These are phyloP conservation scores for Pseudochirops cupreus DNA, from an alignment of 2,797 vertebrate genomes.

Conservation along the genomic window DNA sequence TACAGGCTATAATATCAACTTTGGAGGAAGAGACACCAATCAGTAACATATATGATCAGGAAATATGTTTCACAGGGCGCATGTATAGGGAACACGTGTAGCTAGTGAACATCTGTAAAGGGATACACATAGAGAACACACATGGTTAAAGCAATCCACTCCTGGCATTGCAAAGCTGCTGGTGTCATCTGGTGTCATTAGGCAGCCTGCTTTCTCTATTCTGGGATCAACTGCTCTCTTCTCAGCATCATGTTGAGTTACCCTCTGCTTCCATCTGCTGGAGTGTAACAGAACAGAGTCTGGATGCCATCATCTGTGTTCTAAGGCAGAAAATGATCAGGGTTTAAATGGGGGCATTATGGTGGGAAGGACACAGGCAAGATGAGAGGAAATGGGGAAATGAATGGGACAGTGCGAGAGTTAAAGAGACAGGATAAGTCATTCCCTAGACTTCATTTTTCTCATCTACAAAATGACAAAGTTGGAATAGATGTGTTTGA, in stretches of 20 bases:
- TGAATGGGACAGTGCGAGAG: neutral
- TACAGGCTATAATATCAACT: neutral
- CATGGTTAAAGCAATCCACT: neutral
- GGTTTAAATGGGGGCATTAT: neutral
- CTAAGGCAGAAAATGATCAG: neutral
- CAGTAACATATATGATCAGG: neutral
- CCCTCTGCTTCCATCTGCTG: neutral
- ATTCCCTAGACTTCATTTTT: neutral
- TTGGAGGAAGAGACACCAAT: neutral
- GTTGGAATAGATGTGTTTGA: neutral
- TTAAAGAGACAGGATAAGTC: neutral
- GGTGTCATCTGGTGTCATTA: neutral
- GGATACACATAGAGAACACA: neutral
- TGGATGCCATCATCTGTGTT: neutral
- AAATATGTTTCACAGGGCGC: neutral
- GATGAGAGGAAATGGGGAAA: neutral
- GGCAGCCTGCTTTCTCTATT: neutral
- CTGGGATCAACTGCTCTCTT: neutral
- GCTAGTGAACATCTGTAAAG: neutral
- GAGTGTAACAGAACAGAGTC: neutral
- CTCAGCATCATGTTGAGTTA: neutral
- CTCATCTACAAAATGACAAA: neutral
- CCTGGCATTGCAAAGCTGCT: neutral
- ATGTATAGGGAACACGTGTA: neutral
- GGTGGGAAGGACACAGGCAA: neutral